Evolutionary conservation across 2,113 vertebrate genomes (phyloP), one percentile per base, ranked within the genome.

Genomic region (Cheirogaleus medius): DNA sequence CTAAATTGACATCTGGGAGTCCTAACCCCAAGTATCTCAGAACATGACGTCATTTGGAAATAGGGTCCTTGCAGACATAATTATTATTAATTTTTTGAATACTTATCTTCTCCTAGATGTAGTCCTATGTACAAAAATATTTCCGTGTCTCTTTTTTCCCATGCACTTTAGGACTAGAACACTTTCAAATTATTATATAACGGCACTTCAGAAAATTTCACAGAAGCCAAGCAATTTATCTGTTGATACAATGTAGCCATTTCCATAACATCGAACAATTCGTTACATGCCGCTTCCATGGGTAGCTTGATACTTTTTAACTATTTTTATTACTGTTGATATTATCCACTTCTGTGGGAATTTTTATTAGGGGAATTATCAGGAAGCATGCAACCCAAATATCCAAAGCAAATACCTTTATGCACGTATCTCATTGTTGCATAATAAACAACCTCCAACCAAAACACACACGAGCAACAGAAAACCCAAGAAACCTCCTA

Each of bases 291-390:
- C 17, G 3, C 34, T 85, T 4, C 21, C 2, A 11, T 63, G 39
- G 4, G 42, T 87, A 68, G 18, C 8, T 73, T 56, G 37, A 78
- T 44, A 88, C 83, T 25, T 58, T 78, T n/a, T 66, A 78, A 56
- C 13, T 49, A 27, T 42, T 68, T 91, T 95, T 87, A 64, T 96
- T 39, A 63, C 29, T 21, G 54, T n/a, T 63, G 21, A 21, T 92
- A 66, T 88, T 39, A 91, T 76, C 10, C 0, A 83, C 7, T 60
- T 47, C 17, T 20, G 37, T n/a, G 42, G 66, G 7, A 47, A 80
- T 37, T 95, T 60, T 32, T 95, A 52, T 60, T 44, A 64, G 20
- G 10, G 2, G 74, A 87, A 71, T 69, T 39, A 64, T 81, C 12
- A 88, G 29, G 81, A 80, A 90, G 15, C 34, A 52, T 13, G 12